Conservation (phyloP, 2,113 vertebrate species). For the Pterocles orientalis region DNA sequence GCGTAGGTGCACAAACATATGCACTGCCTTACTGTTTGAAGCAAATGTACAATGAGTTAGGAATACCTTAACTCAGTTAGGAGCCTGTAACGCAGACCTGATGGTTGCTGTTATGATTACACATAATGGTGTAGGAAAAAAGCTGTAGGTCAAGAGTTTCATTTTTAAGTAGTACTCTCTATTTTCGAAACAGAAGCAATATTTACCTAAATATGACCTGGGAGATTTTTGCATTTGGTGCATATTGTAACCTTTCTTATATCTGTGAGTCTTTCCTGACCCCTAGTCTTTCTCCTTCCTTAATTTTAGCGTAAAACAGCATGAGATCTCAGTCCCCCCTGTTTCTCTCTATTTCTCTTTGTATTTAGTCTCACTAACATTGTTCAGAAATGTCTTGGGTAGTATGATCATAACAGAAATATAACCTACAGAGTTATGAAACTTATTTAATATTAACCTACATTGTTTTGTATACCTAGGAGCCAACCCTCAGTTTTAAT, state of each 20-base stretch:
- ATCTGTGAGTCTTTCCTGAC: neutral
- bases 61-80: neutral
- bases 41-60: neutral
- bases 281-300: neutral
- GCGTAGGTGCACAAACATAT: neutral
- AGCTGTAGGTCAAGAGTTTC: neutral
- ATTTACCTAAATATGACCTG: neutral
- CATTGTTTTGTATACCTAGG: neutral
- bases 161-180: neutral
- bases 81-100: neutral
- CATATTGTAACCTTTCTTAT: neutral
- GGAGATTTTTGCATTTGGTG: neutral
- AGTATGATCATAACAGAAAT: neutral
- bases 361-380: neutral
- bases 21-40: neutral
- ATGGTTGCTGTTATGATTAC: neutral
- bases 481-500: neutral
- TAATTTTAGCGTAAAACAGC: neutral
- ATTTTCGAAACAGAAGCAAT: neutral
- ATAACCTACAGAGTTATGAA: neutral
- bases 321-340: neutral
- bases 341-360: neutral
- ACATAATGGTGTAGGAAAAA: neutral
- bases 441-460: neutral
- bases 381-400: neutral